Evolutionary conservation across 2,888 invertebrate genomes (phyloP).

Genomic region (Thecophora atra): DNA sequence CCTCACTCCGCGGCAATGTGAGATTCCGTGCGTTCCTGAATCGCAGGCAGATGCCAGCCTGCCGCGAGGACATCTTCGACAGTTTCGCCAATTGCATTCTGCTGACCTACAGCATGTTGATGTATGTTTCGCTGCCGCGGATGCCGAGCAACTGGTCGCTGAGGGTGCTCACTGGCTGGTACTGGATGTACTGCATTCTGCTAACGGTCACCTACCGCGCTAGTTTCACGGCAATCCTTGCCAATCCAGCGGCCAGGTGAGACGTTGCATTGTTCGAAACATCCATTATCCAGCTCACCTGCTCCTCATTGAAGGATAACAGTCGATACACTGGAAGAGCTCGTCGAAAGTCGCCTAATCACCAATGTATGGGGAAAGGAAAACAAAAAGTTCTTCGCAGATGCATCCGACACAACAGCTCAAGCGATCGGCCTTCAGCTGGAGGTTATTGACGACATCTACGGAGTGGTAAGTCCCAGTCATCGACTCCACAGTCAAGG

Average conservation of each 20-base stretch:
- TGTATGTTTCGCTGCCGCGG: constrained; percentile 80
- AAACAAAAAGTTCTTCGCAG: constrained; percentile 75
- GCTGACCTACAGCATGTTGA: constrained; percentile 83
- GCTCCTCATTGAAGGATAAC: constrained; percentile 73
- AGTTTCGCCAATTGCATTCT: constrained; percentile 78
- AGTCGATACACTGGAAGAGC: constrained; percentile 78
- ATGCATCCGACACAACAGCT: constrained; percentile 74
- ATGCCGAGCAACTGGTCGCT: constrained; percentile 84
- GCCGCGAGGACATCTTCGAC: constrained; percentile 72
- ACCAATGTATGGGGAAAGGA: constrained; percentile 80
- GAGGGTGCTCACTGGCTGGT: constrained; percentile 84
- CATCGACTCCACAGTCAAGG: background rate
- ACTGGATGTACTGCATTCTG: constrained; percentile 85
- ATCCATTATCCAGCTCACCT: background rate
- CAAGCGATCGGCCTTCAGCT: constrained; percentile 76
- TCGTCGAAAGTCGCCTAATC: constrained; percentile 73
- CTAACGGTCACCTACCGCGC: constrained; percentile 83
- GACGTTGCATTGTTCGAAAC: background rate
- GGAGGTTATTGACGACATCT: constrained; percentile 71
- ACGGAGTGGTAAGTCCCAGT: constrained; percentile 71
- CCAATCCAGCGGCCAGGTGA: constrained; percentile 78
- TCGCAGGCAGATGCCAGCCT: constrained; percentile 40
- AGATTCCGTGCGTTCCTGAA: constrained; percentile 55
- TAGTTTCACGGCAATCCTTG: constrained; percentile 85
- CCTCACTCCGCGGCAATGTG: constrained; percentile 43